A percentile compares a stretch with the other conserved stretches of the same genome.
Conservation (phyloP, 2,113 vertebrate genomes). For the Corvus hawaiiensis region DNA sequence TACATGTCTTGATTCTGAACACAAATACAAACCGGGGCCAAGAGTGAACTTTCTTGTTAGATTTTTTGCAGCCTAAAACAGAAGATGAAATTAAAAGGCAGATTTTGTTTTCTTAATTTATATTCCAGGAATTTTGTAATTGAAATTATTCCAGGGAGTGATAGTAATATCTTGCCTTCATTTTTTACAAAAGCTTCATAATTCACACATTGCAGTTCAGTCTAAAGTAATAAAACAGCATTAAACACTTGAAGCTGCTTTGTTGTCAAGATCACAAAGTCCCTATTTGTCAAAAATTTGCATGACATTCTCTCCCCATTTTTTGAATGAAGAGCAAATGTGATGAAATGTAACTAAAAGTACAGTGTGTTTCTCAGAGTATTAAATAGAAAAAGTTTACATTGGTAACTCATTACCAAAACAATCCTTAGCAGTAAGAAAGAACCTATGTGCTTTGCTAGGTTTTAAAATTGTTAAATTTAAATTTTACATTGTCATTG, state of each 20-base stretch:
- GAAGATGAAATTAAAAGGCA: not conserved
- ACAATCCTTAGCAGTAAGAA: not conserved
- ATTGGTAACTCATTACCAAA: not conserved
- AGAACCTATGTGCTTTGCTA: not conserved
- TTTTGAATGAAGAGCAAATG: not conserved
- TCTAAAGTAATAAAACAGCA: not conserved
- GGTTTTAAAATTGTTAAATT: not conserved
- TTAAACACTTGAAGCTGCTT: not conserved
- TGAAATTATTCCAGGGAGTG: constrained; percentile 2
- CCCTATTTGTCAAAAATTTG: not conserved
- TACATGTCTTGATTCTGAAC: not conserved
- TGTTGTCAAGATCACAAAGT: not conserved
- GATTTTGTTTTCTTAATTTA: not conserved
- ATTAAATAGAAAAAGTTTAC: not conserved
- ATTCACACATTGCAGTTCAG: not conserved
- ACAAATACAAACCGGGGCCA: constrained; percentile 12
- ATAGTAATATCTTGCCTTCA: not conserved
- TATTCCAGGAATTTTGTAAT: not conserved
- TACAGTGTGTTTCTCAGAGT: not conserved
- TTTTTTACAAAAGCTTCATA: constrained; percentile 20
- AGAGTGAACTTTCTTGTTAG: not conserved
- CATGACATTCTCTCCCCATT: not conserved
- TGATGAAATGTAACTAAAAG: not conserved
- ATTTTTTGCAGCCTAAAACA: not conserved
- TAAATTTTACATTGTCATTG: not conserved